These are phyloP conservation scores for Ellobius talpinus DNA, from an alignment of 2,113 vertebrate genomes.

Conservation along the genomic window DNA sequence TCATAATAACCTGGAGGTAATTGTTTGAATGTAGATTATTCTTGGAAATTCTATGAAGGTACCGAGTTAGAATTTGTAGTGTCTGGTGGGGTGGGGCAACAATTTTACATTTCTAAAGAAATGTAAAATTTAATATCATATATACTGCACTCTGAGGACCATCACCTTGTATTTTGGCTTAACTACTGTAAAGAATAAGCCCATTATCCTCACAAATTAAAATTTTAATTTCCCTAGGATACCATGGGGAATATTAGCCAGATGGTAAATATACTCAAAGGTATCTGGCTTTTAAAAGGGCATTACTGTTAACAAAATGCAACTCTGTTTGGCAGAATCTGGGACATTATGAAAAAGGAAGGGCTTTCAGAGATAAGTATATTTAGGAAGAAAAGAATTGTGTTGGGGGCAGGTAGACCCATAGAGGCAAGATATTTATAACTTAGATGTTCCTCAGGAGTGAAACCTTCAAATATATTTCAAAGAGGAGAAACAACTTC, in stretches of 20 bases:
- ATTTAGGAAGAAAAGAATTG: slow-evolving; percentile 51
- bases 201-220: background rate
- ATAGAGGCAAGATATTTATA: slow-evolving; percentile 59
- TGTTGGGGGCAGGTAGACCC: background rate
- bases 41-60: background rate
- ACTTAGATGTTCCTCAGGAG: background rate
- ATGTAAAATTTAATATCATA: background rate
- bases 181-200: background rate
- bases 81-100: background rate
- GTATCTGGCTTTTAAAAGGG: slow-evolving; percentile 24
- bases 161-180: background rate
- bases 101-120: background rate
- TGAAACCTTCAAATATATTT: slow-evolving; percentile 63
- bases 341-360: background rate
- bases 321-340: slow-evolving; percentile 2
- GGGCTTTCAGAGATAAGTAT: background rate
- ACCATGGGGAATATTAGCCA: background rate
- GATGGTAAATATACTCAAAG: background rate
- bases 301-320: slow-evolving; percentile 42
- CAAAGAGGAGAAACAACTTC: slow-evolving; percentile 55
- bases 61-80: background rate
- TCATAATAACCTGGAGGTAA: background rate
- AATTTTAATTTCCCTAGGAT: background rate
- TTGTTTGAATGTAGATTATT: slow-evolving; percentile 1
- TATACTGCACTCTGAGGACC: background rate